Percentiles rank a stretch among this genome's conserved stretches.
These are phyloP conservation scores for Pterocles orientalis DNA, from an alignment of 2,113 vertebrate species.

Conservation along the genomic window DNA sequence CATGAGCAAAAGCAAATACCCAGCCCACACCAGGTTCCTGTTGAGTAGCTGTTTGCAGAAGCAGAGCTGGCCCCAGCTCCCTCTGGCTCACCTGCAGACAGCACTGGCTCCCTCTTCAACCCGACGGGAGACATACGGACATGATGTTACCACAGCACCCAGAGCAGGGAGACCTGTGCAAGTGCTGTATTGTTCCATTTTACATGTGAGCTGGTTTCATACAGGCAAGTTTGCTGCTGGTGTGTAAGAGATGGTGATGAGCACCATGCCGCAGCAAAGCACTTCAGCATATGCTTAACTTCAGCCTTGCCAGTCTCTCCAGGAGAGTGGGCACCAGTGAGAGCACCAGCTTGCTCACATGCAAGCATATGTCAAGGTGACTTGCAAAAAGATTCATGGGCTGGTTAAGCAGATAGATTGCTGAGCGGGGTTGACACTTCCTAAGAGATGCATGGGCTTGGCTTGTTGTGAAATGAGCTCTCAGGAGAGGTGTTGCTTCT, in stretches of 20 bases:
- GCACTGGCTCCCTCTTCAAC: background rate
- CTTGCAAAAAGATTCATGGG: background rate
- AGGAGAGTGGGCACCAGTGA: background rate
- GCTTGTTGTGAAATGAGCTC: background rate
- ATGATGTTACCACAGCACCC: background rate
- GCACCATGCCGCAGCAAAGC: background rate
- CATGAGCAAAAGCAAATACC: background rate
- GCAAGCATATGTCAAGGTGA: background rate
- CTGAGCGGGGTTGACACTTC: background rate
- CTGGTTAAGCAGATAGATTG: constrained; percentile 1
- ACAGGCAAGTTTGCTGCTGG: background rate
- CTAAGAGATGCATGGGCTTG: background rate
- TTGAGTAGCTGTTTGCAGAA: background rate
- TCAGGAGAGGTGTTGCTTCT: background rate
- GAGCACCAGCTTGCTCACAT: background rate
- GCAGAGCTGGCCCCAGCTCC: background rate
- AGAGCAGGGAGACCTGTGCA: background rate
- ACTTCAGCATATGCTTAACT: background rate
- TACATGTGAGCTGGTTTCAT: background rate
- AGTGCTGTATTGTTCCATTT: background rate
- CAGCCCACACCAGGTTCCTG: background rate
- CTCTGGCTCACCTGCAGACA: background rate
- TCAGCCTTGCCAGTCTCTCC: background rate
- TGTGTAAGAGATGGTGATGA: background rate
- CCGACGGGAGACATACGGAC: background rate